Conservation (phyloP, 2,888 invertebrate species). For the Emmelina monodactyla region DNA sequence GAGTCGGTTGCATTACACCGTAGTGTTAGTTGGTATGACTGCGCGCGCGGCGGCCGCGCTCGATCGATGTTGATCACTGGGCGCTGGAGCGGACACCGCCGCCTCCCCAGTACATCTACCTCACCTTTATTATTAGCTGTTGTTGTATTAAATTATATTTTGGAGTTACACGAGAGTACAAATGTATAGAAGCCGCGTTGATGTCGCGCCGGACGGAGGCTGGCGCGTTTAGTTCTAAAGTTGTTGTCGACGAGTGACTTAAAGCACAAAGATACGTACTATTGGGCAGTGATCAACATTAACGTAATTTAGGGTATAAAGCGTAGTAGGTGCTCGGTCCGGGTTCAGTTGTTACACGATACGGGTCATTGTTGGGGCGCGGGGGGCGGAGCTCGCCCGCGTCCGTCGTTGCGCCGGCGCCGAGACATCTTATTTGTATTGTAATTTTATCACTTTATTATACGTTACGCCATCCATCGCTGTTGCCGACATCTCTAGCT, state of each 20-base stretch:
- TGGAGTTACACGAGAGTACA: constrained; percentile 58
- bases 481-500: constrained; percentile 27
- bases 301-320: constrained; percentile 59
- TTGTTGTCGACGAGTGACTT: constrained; percentile 60
- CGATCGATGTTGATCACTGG: constrained; percentile 61
- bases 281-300: constrained; percentile 67
- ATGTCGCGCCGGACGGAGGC: constrained; percentile 45
- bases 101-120: constrained; percentile 37
- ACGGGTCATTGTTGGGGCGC: constrained; percentile 55
- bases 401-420: constrained; percentile 32
- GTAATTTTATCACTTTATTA: constrained; percentile 37
- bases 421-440: constrained; percentile 22
- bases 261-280: constrained; percentile 65
- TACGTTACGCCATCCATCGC: constrained; percentile 39
- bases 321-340: constrained; percentile 43
- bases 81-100: constrained; percentile 18
- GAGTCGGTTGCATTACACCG: constrained; percentile 64
- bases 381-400: constrained; percentile 37
- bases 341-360: constrained; percentile 52
- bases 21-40: constrained; percentile 60
- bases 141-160: constrained; percentile 62
- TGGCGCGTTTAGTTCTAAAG: constrained; percentile 43
- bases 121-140: constrained; percentile 61
- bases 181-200: constrained; percentile 34
- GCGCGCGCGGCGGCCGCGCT: constrained; percentile 52